These are phyloP conservation scores for Augochlora pura DNA, from an alignment of 1,140 invertebrate genomes.

Conservation along the genomic window DNA sequence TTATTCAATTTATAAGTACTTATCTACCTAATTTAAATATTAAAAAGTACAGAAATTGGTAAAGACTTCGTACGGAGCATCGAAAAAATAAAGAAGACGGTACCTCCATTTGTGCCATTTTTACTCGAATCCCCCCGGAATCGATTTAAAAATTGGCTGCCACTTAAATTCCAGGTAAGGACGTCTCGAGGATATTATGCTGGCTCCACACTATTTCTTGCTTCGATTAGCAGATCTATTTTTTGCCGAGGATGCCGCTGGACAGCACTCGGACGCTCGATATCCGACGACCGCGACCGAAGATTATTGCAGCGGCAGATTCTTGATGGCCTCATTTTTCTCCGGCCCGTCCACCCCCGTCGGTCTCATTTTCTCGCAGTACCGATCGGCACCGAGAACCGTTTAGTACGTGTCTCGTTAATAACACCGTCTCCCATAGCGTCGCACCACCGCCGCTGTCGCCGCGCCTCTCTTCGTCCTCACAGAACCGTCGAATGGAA, in stretches of 20 bases:
- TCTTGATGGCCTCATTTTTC: conserved; percentile 55
- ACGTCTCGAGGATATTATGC: neutral
- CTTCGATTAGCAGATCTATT: neutral
- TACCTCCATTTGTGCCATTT: no score
- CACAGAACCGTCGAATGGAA: neutral
- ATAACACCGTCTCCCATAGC: conserved; percentile 40
- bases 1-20: no score
- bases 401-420: conserved; percentile 46
- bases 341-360: neutral
- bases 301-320: conserved; percentile 44
- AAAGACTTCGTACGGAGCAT: no score
- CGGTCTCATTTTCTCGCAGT: neutral
- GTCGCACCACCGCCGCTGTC: no score
- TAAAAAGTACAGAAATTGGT: no score
- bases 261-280: neutral
- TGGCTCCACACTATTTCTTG: neutral
- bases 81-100: no score
- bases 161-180: no score
- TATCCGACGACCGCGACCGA: conserved; percentile 17
- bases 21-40: no score
- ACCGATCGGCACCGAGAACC: neutral
- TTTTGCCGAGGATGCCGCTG: neutral
- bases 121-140: no score
- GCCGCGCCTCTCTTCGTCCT: neutral
- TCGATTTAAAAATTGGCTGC: no score